A percentile compares a stretch with the other conserved stretches of the same genome.
These are phyloP conservation scores for Drosophila prosaltans DNA, from an alignment of 1,140 invertebrate genomes.

Conservation along the genomic window DNA sequence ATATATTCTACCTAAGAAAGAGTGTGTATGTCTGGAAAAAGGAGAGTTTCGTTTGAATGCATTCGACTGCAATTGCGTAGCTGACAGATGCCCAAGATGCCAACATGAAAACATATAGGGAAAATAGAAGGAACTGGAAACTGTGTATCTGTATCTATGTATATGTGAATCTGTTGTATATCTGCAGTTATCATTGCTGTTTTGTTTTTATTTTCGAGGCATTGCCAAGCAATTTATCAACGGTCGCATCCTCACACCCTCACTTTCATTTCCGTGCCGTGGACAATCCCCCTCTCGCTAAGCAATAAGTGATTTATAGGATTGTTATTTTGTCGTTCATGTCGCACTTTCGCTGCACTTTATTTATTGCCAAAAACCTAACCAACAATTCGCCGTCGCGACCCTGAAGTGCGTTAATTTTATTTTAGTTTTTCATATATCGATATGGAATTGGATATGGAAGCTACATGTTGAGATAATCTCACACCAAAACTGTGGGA, in stretches of 20 bases:
- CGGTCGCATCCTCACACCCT: conserved; percentile 13
- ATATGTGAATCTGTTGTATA: background rate
- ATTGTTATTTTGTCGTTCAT: conserved; percentile 80
- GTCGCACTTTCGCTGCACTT: conserved; percentile 75
- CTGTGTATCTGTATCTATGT: too few relatives aligned
- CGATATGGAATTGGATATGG: too few relatives aligned
- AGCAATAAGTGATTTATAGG: conserved; percentile 76
- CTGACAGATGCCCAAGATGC: conserved; percentile 60
- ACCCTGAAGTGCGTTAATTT: conserved; percentile 72
- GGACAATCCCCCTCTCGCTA: background rate
- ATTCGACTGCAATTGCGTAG: conserved; percentile 56
- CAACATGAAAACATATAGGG: conserved; percentile 28
- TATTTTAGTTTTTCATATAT: conserved; percentile 58
- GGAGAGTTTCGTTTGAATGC: conserved; percentile 38
- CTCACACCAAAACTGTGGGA: conserved; percentile 24
- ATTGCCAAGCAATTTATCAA: conserved; percentile 51
- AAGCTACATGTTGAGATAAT: background rate
- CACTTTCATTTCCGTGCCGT: background rate
- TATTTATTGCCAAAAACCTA: conserved; percentile 62
- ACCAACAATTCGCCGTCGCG: conserved; percentile 1
- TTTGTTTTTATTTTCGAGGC: conserved; percentile 38
- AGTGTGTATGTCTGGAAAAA: conserved; percentile 7
- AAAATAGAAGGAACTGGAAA: background rate
- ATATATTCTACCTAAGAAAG: background rate
- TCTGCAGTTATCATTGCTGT: conserved; percentile 64